Evolutionary conservation across 2,888 invertebrate species (phyloP).

Genomic region (Ligdia adustata): DNA sequence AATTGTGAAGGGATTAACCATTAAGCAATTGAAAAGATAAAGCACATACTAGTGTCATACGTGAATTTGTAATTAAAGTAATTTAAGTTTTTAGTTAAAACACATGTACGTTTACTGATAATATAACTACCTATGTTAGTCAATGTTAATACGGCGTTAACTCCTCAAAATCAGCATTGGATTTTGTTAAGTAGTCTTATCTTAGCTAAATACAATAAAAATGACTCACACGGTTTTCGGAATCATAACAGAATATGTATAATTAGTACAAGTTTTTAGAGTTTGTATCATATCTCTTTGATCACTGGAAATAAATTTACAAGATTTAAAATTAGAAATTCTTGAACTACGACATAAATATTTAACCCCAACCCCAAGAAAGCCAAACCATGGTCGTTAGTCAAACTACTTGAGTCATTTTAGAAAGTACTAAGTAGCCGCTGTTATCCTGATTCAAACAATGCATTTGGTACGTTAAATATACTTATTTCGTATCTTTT

Average conservation of each 20-base stretch:
- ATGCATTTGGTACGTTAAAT: background rate
- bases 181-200: conserved; percentile 34
- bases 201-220: conserved; percentile 39
- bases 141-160: too few species aligned
- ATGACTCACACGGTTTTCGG: conserved; percentile 7
- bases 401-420: conserved; percentile 31
- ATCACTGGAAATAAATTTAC: too few species aligned
- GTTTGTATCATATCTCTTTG: too few species aligned
- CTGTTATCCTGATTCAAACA: background rate
- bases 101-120: too few species aligned
- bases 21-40: conserved; percentile 43
- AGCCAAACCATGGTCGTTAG: background rate
- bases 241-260: conserved; percentile 5
- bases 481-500: background rate
- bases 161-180: too few species aligned
- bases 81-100: too few species aligned
- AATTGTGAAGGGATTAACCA: conserved; percentile 64
- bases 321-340: too few species aligned
- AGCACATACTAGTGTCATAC: conserved; percentile 38
- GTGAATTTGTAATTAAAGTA: too few species aligned
- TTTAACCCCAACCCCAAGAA: background rate
- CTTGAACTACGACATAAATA: too few species aligned
- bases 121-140: too few species aligned
- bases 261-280: too few species aligned
- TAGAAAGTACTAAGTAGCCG: conserved; percentile 40